Base-by-base conservation (phyloP, 2,113 vertebrate genomes). In the Tetrao urogallus region DNA sequence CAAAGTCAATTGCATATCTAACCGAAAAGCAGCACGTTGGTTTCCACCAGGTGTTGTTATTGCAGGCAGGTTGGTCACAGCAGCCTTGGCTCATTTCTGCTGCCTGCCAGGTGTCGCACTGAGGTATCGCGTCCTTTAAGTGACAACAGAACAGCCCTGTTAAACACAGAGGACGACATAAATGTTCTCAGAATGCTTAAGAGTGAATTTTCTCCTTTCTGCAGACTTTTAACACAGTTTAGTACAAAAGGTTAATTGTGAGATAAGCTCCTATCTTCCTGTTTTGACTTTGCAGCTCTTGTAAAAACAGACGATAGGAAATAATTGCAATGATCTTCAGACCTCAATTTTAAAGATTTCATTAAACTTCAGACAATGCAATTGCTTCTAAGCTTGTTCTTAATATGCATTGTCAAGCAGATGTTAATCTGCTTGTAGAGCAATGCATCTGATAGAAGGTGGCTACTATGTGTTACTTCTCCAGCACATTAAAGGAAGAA, bases 261-360 rank as follows among this genome's bases (percentile, higher is more conserved):
- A 89, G 84, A 92, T 94, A 91, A 92, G 89, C 63, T 67, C 34
- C 63, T 61, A 58, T 80, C 93, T 83, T 76, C 58, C 81, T 83
- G 81, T 86, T 95, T 90, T 92, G 88, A 74, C 58, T 83, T 92
- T 16, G 45, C 56, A 83, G 48, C 61, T 54, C 58, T 82, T 83
- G 77, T 81, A 57, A 61, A 80, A 95, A 77, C 13, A 64, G 89
- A 77, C 57, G 77, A 77, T 65, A 27, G 77, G 87, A 76, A 91
- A 90, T 95, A 95, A 92, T 92, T 95, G 81, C 63, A 77, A 69
- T 92, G 93, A 86, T 81, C 93, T 96, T 90, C 74, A 86, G 90
- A 94, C 95, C 93, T 91, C 93, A 96, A 86, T 96, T 95, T 95
- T 69, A 89, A 92, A 90, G 81, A 76, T 92, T 93, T 92, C 90